Conservation (phyloP, 2,113 vertebrate genomes). For the Laterallus jamaicensis region DNA sequence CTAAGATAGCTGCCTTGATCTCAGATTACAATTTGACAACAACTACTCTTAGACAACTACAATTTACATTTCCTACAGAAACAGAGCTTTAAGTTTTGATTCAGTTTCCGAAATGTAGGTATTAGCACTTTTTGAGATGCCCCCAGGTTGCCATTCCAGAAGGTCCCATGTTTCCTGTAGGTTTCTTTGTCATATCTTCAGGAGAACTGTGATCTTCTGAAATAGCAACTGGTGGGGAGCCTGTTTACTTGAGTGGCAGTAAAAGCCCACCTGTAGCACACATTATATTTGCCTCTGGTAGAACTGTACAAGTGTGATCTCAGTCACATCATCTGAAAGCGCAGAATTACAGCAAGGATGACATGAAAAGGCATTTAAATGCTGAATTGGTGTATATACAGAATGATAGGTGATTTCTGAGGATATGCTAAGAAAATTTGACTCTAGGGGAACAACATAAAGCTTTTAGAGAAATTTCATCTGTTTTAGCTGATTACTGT, state of each 20-base stretch:
- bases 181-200: neutral
- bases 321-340: neutral
- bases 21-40: neutral
- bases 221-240: neutral
- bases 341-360: neutral
- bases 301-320: neutral
- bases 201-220: neutral
- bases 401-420: neutral
- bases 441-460: neutral
- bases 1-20: neutral
- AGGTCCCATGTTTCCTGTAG: neutral
- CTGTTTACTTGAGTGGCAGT: neutral
- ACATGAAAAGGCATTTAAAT: neutral
- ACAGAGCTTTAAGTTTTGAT: neutral
- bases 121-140: neutral
- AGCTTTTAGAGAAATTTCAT: neutral
- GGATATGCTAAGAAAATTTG: neutral
- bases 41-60: neutral
- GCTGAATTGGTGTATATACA: neutral
- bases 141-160: neutral
- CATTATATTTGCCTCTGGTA: neutral
- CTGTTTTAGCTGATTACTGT: neutral
- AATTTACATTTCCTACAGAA: neutral
- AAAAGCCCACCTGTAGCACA: neutral
- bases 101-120: neutral